A percentile compares a stretch with the other conserved stretches of the same genome.
These are phyloP conservation scores for Eufriesea mexicana DNA, from an alignment of 1,140 invertebrate genomes.

Conservation along the genomic window DNA sequence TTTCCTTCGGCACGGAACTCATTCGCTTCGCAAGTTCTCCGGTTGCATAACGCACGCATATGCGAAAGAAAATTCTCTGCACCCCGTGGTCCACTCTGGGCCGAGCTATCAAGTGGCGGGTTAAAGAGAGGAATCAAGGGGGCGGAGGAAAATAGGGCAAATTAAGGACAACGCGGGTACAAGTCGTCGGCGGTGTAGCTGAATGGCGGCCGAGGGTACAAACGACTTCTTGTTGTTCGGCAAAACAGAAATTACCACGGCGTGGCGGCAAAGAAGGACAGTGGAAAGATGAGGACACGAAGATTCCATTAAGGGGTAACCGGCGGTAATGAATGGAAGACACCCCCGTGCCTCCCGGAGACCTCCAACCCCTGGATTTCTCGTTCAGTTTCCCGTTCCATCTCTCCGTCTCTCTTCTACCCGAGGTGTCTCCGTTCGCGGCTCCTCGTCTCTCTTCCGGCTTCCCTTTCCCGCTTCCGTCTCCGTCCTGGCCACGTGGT, in stretches of 20 bases:
- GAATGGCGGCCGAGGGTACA: constrained; percentile 66
- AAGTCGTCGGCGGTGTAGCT: constrained; percentile 50
- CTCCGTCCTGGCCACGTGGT: constrained; percentile 44
- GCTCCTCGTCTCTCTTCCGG: constrained; percentile 10
- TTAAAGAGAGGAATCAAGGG: not conserved
- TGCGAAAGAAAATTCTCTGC: not conserved
- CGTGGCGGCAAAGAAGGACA: constrained; percentile 68
- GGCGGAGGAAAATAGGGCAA: constrained; percentile 35
- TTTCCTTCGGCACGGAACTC: too few relatives aligned
- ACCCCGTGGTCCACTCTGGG: too few relatives aligned
- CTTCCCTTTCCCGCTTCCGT: constrained; percentile 8
- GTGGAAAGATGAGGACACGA: constrained; percentile 78
- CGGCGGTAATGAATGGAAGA: constrained; percentile 80
- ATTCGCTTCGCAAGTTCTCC: too few relatives aligned
- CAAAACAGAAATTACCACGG: constrained; percentile 76
- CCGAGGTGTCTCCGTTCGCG: constrained; percentile 12
- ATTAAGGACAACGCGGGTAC: constrained; percentile 53
- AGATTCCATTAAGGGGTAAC: constrained; percentile 81
- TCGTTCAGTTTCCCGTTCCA: constrained; percentile 47
- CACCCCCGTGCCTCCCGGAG: constrained; percentile 62
- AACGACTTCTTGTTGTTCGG: constrained; percentile 74
- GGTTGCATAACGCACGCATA: too few relatives aligned
- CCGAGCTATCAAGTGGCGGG: not conserved
- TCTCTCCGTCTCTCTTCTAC: constrained; percentile 33
- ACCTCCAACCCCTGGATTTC: constrained; percentile 63